Conservation (phyloP, 64 coral and sea anemone genomes). For the Montipora cactus region DNA sequence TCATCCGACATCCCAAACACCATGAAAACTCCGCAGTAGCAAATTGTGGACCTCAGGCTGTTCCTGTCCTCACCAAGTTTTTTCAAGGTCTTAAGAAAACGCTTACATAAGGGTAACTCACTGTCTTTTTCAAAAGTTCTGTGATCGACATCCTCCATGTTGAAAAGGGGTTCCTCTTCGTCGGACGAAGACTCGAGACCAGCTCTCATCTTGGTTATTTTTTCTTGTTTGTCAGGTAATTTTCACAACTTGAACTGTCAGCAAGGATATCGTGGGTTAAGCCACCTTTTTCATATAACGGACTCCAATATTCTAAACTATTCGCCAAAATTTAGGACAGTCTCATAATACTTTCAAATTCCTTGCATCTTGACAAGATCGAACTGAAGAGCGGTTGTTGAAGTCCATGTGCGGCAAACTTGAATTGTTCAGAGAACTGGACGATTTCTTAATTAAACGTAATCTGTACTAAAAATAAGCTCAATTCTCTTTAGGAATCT, state of each 20-base stretch:
- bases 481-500: background rate
- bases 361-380: background rate
- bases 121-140: conserved; percentile 68
- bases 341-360: no score
- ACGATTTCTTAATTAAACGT: background rate
- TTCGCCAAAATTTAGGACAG: no score
- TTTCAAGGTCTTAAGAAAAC: conserved; percentile 46
- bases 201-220: conserved; percentile 36
- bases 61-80: conserved; percentile 70
- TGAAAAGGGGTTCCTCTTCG: conserved; percentile 83
- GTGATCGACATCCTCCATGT: conserved; percentile 83
- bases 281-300: background rate
- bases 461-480: background rate
- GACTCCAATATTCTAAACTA: background rate
- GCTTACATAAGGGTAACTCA: conserved; percentile 64
- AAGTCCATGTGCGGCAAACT: background rate
- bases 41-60: conserved; percentile 79
- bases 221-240: background rate
- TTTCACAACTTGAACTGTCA: background rate
- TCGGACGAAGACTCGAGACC: conserved; percentile 68
- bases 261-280: background rate
- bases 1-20: conserved; percentile 98
- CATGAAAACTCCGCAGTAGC: conserved; percentile 95
- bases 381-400: background rate
- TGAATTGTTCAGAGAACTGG: background rate